Evolutionary conservation across 2,888 invertebrate genomes (phyloP).

Genomic region (Diachrysia chrysitis): DNA sequence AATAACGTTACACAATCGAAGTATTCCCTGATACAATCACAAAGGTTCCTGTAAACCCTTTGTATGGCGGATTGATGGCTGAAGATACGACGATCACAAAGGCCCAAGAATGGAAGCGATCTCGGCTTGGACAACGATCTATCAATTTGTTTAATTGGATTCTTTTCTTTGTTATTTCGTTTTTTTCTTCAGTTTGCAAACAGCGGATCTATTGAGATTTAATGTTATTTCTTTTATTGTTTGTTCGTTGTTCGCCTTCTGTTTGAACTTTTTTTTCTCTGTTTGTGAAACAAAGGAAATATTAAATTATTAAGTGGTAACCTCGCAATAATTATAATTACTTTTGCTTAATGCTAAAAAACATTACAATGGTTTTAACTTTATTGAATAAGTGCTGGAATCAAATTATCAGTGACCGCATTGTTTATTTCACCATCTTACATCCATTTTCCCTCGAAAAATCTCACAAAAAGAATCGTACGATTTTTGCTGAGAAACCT

Average conservation of each 20-base stretch:
- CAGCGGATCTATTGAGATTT: constrained; percentile 76
- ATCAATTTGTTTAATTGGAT: constrained; percentile 87
- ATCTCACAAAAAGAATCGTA: background rate
- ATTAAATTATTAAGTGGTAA: background rate
- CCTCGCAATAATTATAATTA: constrained; percentile 1
- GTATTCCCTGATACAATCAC: constrained; percentile 68
- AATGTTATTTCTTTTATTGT: constrained; percentile 72
- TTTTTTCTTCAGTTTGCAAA: constrained; percentile 74
- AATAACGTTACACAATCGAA: constrained; percentile 53
- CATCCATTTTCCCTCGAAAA: background rate
- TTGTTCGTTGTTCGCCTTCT: constrained; percentile 16
- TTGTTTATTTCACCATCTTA: background rate
- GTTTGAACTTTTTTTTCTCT: constrained; percentile 13
- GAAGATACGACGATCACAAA: constrained; percentile 83
- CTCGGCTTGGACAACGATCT: constrained; percentile 74
- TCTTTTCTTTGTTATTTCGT: constrained; percentile 81
- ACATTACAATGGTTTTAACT: background rate
- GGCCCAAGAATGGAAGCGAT: constrained; percentile 62
- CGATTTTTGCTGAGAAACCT: constrained; percentile 6
- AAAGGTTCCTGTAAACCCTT: constrained; percentile 73
- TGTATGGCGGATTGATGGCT: constrained; percentile 74
- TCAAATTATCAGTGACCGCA: background rate
- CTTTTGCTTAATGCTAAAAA: background rate
- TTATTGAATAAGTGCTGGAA: background rate
- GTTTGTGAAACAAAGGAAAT: constrained; percentile 6